Conservation (phyloP, 2,113 vertebrate species). For the Nycticryphes semicollaris region DNA sequence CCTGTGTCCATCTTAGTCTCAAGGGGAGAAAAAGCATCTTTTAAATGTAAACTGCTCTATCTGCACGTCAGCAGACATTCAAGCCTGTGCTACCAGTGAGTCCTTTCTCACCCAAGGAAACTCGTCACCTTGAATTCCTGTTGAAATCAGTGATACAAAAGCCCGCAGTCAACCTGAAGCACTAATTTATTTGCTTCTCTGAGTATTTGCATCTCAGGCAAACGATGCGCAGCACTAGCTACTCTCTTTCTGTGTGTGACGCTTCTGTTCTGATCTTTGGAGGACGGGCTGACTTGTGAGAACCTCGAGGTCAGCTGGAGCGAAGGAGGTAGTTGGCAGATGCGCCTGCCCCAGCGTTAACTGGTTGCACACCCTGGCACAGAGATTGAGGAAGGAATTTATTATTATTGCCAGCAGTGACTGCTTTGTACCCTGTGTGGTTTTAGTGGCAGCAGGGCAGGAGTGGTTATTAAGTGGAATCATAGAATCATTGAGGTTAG, state of each 20-base stretch:
- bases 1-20: not conserved
- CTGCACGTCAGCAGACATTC: not conserved
- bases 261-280: not conserved
- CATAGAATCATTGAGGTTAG: not conserved
- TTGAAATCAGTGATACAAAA: not conserved
- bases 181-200: not conserved
- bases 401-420: not conserved
- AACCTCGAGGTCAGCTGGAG: accelerated
- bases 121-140: not conserved
- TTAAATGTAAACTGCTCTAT: not conserved
- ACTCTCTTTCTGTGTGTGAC: not conserved
- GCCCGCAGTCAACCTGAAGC: not conserved
- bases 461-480: not conserved
- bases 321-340: not conserved
- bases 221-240: not conserved
- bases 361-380: not conserved
- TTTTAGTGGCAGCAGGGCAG: not conserved
- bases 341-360: not conserved
- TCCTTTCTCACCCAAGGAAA: not conserved
- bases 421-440: not conserved
- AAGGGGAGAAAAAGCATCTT: not conserved
- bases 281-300: not conserved
- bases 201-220: not conserved
- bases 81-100: not conserved
- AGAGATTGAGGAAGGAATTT: not conserved